Conservation (phyloP, 2,113 vertebrate genomes). For the Isurus oxyrinchus region DNA sequence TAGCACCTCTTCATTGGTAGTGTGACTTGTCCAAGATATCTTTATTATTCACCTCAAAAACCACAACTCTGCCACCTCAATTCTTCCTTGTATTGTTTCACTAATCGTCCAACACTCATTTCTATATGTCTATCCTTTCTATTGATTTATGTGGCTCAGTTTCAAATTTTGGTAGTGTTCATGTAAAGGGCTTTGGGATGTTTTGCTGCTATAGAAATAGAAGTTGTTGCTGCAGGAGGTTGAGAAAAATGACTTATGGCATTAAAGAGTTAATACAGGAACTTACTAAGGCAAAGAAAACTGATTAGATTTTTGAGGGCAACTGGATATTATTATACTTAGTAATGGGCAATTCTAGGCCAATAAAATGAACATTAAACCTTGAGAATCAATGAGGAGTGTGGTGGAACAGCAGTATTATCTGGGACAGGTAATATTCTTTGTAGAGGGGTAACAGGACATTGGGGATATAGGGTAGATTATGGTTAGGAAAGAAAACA, state of each 20-base stretch:
- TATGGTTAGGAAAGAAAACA: neutral
- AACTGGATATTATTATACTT: neutral
- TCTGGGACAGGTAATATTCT: neutral
- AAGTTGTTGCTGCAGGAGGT: neutral
- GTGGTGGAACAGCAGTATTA: too few species aligned
- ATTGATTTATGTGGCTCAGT: too few species aligned
- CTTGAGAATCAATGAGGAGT: neutral
- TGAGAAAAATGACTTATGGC: neutral
- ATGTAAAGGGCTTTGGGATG: neutral
- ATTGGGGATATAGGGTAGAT: neutral
- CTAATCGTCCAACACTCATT: too few species aligned
- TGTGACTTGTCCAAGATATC: too few species aligned
- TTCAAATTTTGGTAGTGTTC: too few species aligned
- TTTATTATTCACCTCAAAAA: too few species aligned
- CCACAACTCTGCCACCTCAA: too few species aligned
- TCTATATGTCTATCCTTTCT: too few species aligned
- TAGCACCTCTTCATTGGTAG: too few species aligned
- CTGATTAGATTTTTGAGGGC: neutral
- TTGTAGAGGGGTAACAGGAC: neutral
- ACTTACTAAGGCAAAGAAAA: neutral
- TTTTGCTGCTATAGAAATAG: neutral
- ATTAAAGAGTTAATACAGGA: neutral
- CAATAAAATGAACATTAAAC: neutral
- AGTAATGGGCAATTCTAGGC: neutral
- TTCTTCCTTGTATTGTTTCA: too few species aligned